A percentile compares a stretch with the other conserved stretches of the same genome.
phyloP scores from a whole-genome alignment of 2,113 vertebrate species.

The Cephalophus harveyi region DNA sequence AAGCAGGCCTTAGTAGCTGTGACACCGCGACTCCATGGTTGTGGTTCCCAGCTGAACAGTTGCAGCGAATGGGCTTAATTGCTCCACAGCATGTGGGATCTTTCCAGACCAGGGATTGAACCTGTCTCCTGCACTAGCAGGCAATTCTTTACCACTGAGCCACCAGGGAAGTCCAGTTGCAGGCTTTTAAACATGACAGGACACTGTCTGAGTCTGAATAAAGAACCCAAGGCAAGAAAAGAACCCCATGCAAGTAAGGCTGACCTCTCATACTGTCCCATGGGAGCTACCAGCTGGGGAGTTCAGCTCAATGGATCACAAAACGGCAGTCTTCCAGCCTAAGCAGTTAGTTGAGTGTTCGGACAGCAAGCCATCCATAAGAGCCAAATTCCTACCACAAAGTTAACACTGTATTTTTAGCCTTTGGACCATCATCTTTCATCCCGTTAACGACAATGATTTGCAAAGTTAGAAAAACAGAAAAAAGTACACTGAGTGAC shows the following conservation, averaged over 20 bases:
- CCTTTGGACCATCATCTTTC: slow-evolving; percentile 33
- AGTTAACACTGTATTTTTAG: slow-evolving; percentile 47
- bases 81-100: neutral
- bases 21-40: neutral
- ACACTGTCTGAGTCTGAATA: neutral
- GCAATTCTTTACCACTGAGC: neutral
- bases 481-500: slow-evolving; percentile 51
- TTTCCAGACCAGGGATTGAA: neutral
- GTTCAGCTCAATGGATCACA: neutral
- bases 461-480: slow-evolving; percentile 50
- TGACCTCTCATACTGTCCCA: neutral
- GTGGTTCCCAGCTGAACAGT: neutral
- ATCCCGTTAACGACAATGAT: slow-evolving; percentile 33
- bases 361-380: neutral
- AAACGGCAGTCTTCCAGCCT: neutral
- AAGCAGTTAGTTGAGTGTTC: neutral
- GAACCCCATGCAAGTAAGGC: neutral
- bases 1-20: neutral
- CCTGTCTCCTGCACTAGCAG: neutral
- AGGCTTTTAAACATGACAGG: neutral
- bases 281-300: neutral
- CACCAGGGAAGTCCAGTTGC: neutral
- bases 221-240: neutral
- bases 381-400: slow-evolving; percentile 38
- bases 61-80: neutral